Conservation (phyloP, 1,140 invertebrate species). For the Psilanteris sp. region DNA sequence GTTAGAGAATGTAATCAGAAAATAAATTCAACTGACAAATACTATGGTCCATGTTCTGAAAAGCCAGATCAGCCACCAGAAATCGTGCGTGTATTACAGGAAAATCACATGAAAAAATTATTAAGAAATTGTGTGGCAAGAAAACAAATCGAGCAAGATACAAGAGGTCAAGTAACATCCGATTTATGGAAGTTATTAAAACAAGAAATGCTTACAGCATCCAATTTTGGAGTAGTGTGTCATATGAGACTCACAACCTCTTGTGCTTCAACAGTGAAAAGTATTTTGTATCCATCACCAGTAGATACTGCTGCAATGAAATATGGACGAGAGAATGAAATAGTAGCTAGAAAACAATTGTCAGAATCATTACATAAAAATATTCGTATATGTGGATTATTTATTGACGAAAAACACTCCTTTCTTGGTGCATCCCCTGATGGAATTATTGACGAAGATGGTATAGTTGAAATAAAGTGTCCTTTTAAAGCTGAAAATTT, state of each 20-base stretch:
- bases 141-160: conserved; percentile 6
- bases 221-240: conserved; percentile 70
- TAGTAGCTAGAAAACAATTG: conserved; percentile 61
- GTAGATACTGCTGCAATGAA: conserved; percentile 25
- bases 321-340: conserved; percentile 67
- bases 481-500: conserved; percentile 46
- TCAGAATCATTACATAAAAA: conserved; percentile 39
- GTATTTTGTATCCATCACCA: conserved; percentile 63
- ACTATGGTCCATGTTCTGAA: conserved; percentile 57
- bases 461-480: conserved; percentile 70
- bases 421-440: conserved; percentile 64
- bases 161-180: conserved; percentile 52
- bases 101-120: too few species aligned
- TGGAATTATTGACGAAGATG: conserved; percentile 65
- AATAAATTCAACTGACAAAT: conserved; percentile 37
- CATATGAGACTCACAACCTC: conserved; percentile 56
- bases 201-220: conserved; percentile 68
- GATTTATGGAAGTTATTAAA: conserved; percentile 65
- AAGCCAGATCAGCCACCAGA: too few species aligned
- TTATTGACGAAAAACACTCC: conserved; percentile 67
- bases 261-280: conserved; percentile 60
- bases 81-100: too few species aligned
- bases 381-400: conserved; percentile 72
- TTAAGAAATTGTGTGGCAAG: too few species aligned
- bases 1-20: too few species aligned